A percentile compares a stretch with the other conserved stretches of the same genome.
Evolutionary conservation across 2,888 invertebrate species (phyloP).

Genomic region (Xanthorhoe designata): DNA sequence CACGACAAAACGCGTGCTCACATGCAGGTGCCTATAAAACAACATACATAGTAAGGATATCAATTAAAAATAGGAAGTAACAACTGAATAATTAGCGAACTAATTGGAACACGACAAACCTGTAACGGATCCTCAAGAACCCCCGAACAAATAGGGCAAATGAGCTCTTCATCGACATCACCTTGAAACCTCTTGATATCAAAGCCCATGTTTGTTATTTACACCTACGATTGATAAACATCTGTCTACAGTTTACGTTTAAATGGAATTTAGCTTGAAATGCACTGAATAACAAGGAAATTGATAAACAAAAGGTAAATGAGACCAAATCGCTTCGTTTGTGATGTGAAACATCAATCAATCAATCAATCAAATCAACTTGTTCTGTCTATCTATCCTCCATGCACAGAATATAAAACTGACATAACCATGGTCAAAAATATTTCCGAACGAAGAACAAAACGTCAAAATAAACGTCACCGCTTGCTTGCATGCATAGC

Average conservation of each 20-base stretch:
- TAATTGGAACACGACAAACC: constrained; percentile 80
- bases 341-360: constrained; percentile 2
- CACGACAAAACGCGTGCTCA: constrained; percentile 98
- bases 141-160: constrained; percentile 98
- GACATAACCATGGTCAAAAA: not conserved
- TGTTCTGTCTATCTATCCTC: not conserved
- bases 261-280: constrained; percentile 39
- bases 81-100: constrained; percentile 1
- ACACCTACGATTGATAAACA: constrained; percentile 56
- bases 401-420: not conserved
- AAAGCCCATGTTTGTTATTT: constrained; percentile 92
- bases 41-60: constrained; percentile 14
- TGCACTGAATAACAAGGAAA: constrained; percentile 53
- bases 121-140: constrained; percentile 98
- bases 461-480: not conserved
- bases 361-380: constrained; percentile 6
- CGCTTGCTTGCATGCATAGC: no score
- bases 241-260: constrained; percentile 49
- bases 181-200: constrained; percentile 97
- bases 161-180: constrained; percentile 98
- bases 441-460: not conserved
- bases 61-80: constrained; percentile 11
- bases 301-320: constrained; percentile 36
- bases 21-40: constrained; percentile 93
- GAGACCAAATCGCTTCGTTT: constrained; percentile 14